Evolutionary conservation across 1,140 invertebrate species (phyloP), one percentile per base, ranked within the genome.

Genomic region (Drosophila repleta): DNA sequence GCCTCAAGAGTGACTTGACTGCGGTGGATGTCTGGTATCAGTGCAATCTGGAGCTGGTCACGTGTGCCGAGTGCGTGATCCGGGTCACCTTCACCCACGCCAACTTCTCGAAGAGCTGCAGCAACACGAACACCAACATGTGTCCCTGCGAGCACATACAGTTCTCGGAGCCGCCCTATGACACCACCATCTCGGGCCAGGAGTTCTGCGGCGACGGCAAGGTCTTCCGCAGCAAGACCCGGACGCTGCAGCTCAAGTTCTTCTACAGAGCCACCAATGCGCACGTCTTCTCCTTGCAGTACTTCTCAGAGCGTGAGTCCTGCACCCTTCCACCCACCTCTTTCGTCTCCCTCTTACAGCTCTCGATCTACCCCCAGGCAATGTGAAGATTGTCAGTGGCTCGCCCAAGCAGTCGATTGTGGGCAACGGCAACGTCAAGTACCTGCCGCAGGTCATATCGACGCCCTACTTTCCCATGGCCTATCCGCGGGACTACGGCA

Each of bases 21-120:
- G 52, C 70, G 0, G 68, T 53, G 0, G 90, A 91, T 57, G 76
- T 88, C n/a, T 91, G 90, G 90, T 92, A 94, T 55, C 94, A 95
- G 64, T 96, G 95, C 80, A 94, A 93, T 63, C 90, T 96, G 48
- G 95, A 96, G 79, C 90, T 96, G 45, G 93, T 95, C 5, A 95
- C 95, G 6, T 96, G 95, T 80, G 94, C 95, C 0, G 95, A 94
- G 3, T 96, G 95, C 77, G 93, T 95, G 26, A 94, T 96, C 17
- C 92, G 93, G 4, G 91, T 95, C 10, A 93, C 92, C 39, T 94
- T 96, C 64, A 93, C 92, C 66, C 93, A 93, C 57, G 80, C 92
- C 37, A 93, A 92, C 69, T 92, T 92, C 74, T 85, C 90, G 73
- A 90, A 91, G 64, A 92, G 63, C 35, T 93, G 92, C 58, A 78